A percentile compares a stretch with the other conserved stretches of the same genome.
Evolutionary conservation across 2,888 invertebrate species (phyloP).

Genomic region (Aphodius granarius): DNA sequence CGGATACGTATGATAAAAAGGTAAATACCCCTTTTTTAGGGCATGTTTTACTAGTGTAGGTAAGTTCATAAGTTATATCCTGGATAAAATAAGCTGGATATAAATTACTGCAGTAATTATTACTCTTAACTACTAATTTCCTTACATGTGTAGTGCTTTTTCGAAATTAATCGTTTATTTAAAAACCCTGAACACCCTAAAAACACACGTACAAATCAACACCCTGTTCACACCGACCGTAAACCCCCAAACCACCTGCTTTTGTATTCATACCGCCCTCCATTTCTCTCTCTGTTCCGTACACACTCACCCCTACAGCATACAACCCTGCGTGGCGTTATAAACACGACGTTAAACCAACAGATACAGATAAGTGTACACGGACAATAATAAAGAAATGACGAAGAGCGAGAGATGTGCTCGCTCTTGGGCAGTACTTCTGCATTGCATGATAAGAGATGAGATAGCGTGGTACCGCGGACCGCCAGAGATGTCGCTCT

Average conservation of each 20-base stretch:
- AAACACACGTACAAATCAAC: neutral
- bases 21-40: neutral
- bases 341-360: constrained; percentile 36
- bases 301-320: neutral
- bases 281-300: too few species aligned
- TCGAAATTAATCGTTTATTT: neutral
- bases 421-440: constrained; percentile 6
- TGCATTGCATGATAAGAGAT: constrained; percentile 40
- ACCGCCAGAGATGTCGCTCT: constrained; percentile 47
- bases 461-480: constrained; percentile 34
- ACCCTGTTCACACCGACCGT: neutral
- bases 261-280: neutral
- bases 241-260: neutral
- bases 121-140: too few species aligned
- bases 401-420: constrained; percentile 32
- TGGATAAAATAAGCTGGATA: too few species aligned
- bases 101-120: too few species aligned
- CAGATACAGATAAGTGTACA: constrained; percentile 32
- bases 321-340: constrained; percentile 19
- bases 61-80: too few species aligned
- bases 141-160: too few species aligned
- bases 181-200: neutral
- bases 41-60: too few species aligned
- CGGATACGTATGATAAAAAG: neutral
- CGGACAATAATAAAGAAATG: constrained; percentile 45